Percentiles rank a stretch among this genome's conserved stretches.
These are phyloP conservation scores for Irena cyanogastra DNA, from an alignment of 2,113 vertebrate species.

Conservation along the genomic window DNA sequence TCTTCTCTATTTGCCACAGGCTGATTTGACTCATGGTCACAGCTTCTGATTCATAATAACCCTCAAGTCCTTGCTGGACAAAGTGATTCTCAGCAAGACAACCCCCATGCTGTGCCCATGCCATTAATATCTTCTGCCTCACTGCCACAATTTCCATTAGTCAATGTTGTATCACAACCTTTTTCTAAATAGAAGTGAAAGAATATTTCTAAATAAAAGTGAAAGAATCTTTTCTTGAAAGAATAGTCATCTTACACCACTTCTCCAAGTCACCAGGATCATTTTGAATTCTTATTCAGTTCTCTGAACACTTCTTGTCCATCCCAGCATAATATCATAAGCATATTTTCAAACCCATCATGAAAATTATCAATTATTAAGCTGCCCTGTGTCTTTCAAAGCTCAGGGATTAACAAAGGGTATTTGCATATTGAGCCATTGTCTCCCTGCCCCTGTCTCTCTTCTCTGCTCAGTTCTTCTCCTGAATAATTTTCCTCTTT, in stretches of 20 bases:
- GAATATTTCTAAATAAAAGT: not conserved
- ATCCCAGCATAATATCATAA: not conserved
- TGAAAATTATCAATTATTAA: not conserved
- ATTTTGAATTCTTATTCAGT: not conserved
- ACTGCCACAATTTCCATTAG: not conserved
- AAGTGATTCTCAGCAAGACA: not conserved
- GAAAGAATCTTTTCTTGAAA: not conserved
- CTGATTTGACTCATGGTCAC: not conserved
- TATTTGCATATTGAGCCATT: not conserved
- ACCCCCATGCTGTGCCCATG: not conserved
- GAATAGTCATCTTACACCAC: not conserved
- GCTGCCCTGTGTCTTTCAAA: not conserved
- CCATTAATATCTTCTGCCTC: not conserved
- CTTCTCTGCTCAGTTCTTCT: not conserved
- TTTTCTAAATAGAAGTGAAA: not conserved
- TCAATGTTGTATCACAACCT: not conserved
- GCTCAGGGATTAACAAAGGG: not conserved
- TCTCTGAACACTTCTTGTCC: not conserved
- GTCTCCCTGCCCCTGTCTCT: not conserved
- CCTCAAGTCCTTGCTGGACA: not conserved
- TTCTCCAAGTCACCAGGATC: not conserved
- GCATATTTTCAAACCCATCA: not conserved
- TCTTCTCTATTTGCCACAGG: not conserved
- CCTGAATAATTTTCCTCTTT: not conserved
- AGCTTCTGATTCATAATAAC: not conserved